Percentiles rank a stretch among this genome's conserved stretches.
Conservation (phyloP, 1,140 invertebrate species). For the Drosophila murphyi region DNA sequence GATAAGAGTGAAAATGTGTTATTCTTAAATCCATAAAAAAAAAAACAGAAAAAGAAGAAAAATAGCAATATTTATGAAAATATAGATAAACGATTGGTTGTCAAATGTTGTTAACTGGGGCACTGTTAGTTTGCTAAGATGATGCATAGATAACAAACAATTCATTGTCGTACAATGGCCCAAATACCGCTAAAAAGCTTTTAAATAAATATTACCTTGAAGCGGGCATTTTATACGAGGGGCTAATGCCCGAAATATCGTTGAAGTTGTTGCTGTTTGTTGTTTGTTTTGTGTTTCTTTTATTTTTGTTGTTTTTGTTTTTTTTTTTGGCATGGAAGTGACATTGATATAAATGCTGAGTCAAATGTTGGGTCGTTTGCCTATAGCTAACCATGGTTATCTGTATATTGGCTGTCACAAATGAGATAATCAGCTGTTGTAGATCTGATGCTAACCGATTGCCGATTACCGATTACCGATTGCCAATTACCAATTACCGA, state of each 20-base stretch:
- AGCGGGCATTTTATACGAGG: constrained; percentile 40
- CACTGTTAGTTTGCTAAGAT: not conserved
- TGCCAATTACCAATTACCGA: constrained; percentile 2
- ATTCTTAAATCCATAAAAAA: no score
- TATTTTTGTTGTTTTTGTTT: not conserved
- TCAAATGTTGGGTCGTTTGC: constrained; percentile 73
- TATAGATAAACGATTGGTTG: not conserved
- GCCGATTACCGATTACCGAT: constrained; percentile 3
- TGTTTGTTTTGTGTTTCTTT: constrained; percentile 16
- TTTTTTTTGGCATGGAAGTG: constrained; percentile 45
- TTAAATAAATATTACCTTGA: constrained; percentile 53
- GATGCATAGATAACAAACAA: constrained; percentile 13
- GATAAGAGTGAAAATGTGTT: not conserved
- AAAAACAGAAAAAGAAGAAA: no score
- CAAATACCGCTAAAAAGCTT: constrained; percentile 29
- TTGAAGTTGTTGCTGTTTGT: constrained; percentile 33
- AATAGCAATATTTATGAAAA: not conserved
- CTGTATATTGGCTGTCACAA: constrained; percentile 1
- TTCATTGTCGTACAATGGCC: constrained; percentile 46
- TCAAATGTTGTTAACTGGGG: constrained; percentile 9
- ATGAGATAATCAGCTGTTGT: constrained; percentile 16
- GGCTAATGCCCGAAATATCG: constrained; percentile 51
- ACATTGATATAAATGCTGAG: constrained; percentile 73
- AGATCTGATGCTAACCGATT: not conserved
- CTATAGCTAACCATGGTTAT: constrained; percentile 11